Evolutionary conservation across 2,888 invertebrate genomes (phyloP), one percentile per base, ranked within the genome.

Genomic region (Nebria salina): DNA sequence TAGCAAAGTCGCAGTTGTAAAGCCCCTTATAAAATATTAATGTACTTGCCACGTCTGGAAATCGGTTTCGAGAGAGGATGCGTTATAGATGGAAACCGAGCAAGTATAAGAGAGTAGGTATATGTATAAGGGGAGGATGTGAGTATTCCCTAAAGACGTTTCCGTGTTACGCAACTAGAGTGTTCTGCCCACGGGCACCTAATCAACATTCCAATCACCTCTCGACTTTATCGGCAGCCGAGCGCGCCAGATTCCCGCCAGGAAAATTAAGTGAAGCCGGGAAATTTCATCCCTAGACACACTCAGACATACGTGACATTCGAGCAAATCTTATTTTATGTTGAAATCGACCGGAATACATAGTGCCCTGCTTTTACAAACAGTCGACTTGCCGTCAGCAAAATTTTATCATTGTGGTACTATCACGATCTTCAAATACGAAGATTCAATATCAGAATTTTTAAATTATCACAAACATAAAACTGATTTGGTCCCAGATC

Each of bases 201-300:
- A 88, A 88, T 88, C 88, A 88, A 87, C 88, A 88, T 88, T 88
- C 88, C 88, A 87, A 88, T 88, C 88, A 88, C 87, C 88, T 88
- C 85, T 86, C 85, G 87, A 88, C 87, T 88, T 88, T 88, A 88
- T 88, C 88, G 87, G 85, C 84, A 72, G 78, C 34, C 77, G 78
- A 72, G 26, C 54, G 54, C 68, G 66, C 74, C 43, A 73, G 73
- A 88, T 88, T 88, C 88, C 87, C 87, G 87, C 85, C 87, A 86
- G 88, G 87, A 87, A 87, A 88, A 88, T 88, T 88, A 88, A 88
- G 88, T 88, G 87, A 85, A 87, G 87, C 86, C 86, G 87, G 85
- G 86, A 87, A 88, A 87, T 87, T 87, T 86, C 85, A 85, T 85
- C 84, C 85, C 86, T 83, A 85, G 85, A 85, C 86, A 85, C 86